A percentile compares a stretch with the other conserved stretches of the same genome.
phyloP scores from a whole-genome alignment of 2,888 invertebrate species.

The Plagodis pulveraria region DNA sequence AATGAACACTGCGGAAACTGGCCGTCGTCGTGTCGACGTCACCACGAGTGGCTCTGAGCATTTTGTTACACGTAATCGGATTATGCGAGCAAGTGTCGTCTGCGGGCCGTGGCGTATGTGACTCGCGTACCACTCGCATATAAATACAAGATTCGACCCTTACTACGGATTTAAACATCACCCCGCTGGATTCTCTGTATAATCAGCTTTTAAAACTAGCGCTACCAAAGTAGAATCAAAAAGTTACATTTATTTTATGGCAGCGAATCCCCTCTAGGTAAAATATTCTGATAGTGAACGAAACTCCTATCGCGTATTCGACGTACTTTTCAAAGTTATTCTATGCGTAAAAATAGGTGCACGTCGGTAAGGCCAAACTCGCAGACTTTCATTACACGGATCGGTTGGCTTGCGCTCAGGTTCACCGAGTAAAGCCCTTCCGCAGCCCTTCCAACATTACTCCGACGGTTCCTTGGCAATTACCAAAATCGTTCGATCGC shows the following conservation, averaged over 20 bases:
- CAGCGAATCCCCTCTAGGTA: slow-evolving; percentile 9
- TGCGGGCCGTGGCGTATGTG: slow-evolving; percentile 55
- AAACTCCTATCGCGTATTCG: slow-evolving; percentile 7
- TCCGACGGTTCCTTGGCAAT: slow-evolving; percentile 48
- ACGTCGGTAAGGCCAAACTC: slow-evolving; percentile 57
- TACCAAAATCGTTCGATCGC: slow-evolving; percentile 45
- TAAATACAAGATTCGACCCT: slow-evolving; percentile 45
- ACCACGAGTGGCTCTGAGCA: slow-evolving; percentile 64
- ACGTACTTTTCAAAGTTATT: slow-evolving; percentile 22
- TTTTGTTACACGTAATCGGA: slow-evolving; percentile 82
- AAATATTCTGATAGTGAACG: slow-evolving; percentile 15
- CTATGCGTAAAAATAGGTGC: slow-evolving; percentile 55
- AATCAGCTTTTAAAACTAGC: slow-evolving; percentile 41
- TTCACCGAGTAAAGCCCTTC: slow-evolving; percentile 66
- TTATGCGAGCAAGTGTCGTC: slow-evolving; percentile 69
- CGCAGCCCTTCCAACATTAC: slow-evolving; percentile 57
- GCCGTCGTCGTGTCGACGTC: slow-evolving; percentile 44
- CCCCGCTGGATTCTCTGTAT: slow-evolving; percentile 43
- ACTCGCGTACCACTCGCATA: slow-evolving; percentile 34
- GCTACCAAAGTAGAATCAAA: slow-evolving; percentile 28
- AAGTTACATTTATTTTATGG: slow-evolving; percentile 28
- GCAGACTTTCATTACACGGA: slow-evolving; percentile 77
- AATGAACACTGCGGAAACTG: slow-evolving; percentile 55
- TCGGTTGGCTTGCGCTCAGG: slow-evolving; percentile 70
- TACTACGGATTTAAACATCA: slow-evolving; percentile 56